phyloP scores from a whole-genome alignment of 2,113 vertebrate species.

The Heterotis niloticus region DNA sequence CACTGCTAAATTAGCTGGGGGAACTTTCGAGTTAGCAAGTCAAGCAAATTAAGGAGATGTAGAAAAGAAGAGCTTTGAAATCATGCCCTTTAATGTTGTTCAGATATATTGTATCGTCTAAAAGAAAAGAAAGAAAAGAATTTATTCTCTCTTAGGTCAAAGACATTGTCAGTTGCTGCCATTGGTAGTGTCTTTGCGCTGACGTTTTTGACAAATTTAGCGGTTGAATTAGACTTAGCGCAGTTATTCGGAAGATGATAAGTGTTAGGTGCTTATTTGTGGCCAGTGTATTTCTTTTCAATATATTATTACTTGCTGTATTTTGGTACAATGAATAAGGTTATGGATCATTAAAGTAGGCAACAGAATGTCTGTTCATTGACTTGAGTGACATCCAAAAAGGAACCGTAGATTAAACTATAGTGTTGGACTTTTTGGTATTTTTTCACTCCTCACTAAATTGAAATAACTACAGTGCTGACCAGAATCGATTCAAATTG shows the following conservation, averaged over 20 bases:
- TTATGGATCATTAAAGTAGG: not conserved
- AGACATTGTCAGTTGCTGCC: slow-evolving; percentile 18
- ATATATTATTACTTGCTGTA: not conserved
- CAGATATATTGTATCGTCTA: slow-evolving; percentile 21
- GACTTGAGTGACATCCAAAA: too few species aligned
- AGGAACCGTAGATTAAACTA: too few species aligned
- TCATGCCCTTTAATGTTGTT: slow-evolving; percentile 24
- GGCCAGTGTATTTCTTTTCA: not conserved
- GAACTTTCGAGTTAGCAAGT: slow-evolving; percentile 24
- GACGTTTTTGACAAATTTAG: slow-evolving; percentile 28
- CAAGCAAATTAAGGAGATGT: slow-evolving; percentile 41
- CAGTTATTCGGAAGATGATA: slow-evolving; percentile 31
- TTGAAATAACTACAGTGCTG: too few species aligned
- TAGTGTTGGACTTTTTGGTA: too few species aligned
- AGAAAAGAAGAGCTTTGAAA: slow-evolving; percentile 52
- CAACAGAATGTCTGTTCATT: too few species aligned
- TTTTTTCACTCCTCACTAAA: too few species aligned
- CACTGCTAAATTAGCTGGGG: slow-evolving; percentile 21
- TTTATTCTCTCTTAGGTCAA: slow-evolving; percentile 46
- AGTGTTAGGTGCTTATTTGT: too few species aligned
- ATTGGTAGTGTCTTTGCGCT: slow-evolving; percentile 5
- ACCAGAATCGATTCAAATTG: too few species aligned
- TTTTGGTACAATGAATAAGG: not conserved
- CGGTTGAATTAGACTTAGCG: slow-evolving; percentile 40
- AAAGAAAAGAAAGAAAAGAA: slow-evolving; percentile 23